Percentiles rank a stretch among this genome's conserved stretches.
These are phyloP conservation scores for Sarcophaga subvicina DNA, from an alignment of 2,888 invertebrate species.

Conservation along the genomic window DNA sequence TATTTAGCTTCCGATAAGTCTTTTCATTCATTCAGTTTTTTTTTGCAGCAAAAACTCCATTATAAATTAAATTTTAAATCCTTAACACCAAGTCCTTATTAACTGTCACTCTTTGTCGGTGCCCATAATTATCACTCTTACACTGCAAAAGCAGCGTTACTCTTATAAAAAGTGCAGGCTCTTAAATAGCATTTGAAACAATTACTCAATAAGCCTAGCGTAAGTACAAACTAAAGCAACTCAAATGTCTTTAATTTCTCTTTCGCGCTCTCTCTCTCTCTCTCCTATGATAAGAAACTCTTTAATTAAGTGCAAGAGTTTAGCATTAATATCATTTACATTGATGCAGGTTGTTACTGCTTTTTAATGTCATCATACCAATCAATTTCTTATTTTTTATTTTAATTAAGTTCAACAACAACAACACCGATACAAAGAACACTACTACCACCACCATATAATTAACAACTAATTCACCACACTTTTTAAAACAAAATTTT, in stretches of 20 bases:
- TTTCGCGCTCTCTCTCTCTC: neutral
- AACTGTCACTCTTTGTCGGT: too few species aligned
- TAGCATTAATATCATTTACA: conserved; percentile 57
- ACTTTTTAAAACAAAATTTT: neutral
- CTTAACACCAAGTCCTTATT: too few species aligned
- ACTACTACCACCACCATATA: conserved; percentile 23
- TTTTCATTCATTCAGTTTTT: too few species aligned
- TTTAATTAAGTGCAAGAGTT: conserved; percentile 20
- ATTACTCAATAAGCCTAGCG: neutral
- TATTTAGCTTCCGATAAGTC: too few species aligned
- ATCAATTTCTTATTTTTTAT: neutral
- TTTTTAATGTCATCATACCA: neutral
- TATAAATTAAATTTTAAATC: too few species aligned
- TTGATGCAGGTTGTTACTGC: conserved; percentile 62
- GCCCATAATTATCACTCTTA: too few species aligned
- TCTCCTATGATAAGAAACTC: neutral
- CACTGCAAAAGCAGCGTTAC: neutral
- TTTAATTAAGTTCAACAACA: neutral
- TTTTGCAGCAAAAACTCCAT: too few species aligned
- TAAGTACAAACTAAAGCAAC: neutral
- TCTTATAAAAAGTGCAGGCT: neutral
- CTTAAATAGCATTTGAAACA: neutral
- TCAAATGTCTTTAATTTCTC: neutral
- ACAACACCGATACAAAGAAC: neutral
- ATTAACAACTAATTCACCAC: conserved; percentile 22